phyloP scores from a whole-genome alignment of 2,888 invertebrate genomes.

The Tetranychus truncatus region DNA sequence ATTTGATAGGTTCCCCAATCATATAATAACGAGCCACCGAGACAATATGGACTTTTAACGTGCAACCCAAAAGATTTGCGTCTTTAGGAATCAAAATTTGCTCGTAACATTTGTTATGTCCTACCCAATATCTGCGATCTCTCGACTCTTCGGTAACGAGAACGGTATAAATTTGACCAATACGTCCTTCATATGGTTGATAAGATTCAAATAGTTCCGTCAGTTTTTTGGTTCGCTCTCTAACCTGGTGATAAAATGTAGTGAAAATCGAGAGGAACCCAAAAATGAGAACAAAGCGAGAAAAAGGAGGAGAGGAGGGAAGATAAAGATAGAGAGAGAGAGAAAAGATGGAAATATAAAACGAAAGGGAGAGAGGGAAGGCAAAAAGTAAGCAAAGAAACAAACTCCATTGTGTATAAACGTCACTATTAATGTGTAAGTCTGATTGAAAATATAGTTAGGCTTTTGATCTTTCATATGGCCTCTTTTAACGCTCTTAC shows the following conservation, averaged over 20 bases:
- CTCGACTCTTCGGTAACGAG: conserved; percentile 82
- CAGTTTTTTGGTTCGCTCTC: conserved; percentile 64
- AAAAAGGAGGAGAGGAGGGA: conserved; percentile 3
- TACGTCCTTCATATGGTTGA: conserved; percentile 52
- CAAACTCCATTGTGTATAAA: neutral
- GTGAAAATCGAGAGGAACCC: neutral
- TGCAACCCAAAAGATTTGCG: conserved; percentile 57
- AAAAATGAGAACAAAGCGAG: neutral
- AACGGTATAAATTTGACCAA: conserved; percentile 52
- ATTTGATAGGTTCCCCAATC: conserved; percentile 30
- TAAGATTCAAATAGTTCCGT: conserved; percentile 75
- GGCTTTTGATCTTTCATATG: neutral
- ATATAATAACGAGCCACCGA: conserved; percentile 35
- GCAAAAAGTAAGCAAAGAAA: neutral
- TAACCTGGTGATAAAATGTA: conserved; percentile 43
- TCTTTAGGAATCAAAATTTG: conserved; percentile 64
- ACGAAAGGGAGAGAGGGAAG: neutral
- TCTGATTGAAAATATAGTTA: neutral
- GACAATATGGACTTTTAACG: conserved; percentile 55
- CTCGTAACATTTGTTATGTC: conserved; percentile 85
- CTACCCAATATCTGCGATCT: conserved; percentile 73
- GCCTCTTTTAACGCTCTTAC: neutral
- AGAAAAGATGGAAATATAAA: neutral
- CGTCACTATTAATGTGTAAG: neutral
- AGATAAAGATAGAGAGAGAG: neutral